Evolutionary conservation across 2,113 vertebrate species (phyloP).

Genomic region (Eonycteris spelaea): DNA sequence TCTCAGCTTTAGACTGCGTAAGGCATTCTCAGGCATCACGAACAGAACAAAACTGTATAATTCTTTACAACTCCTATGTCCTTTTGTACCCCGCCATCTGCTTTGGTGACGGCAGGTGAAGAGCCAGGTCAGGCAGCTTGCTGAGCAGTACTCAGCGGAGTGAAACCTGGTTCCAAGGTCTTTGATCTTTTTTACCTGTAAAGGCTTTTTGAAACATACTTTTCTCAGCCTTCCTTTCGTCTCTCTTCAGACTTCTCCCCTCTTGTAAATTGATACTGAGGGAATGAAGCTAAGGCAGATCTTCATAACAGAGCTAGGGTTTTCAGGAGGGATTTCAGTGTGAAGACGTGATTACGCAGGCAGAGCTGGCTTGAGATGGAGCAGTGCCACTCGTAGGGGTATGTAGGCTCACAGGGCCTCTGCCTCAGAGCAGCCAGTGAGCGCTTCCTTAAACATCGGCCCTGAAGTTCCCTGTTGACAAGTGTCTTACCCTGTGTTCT

Average conservation of each 20-base stretch:
- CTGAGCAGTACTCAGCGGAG: conserved; percentile 27
- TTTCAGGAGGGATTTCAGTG: conserved; percentile 35
- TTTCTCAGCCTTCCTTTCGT: conserved; percentile 49
- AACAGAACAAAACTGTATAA: conserved; percentile 40
- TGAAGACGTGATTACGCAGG: conserved; percentile 22
- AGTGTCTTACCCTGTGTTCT: neutral
- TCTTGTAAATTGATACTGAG: conserved; percentile 23
- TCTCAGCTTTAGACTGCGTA: conserved; percentile 17
- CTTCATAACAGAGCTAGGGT: conserved; percentile 19
- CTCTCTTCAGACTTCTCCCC: neutral
- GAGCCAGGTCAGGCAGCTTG: conserved; percentile 38
- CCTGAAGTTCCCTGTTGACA: neutral
- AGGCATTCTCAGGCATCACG: neutral
- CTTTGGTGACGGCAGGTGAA: conserved; percentile 31
- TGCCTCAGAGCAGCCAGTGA: neutral
- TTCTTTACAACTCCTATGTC: conserved; percentile 43
- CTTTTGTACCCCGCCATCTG: conserved; percentile 54
- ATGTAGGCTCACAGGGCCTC: neutral
- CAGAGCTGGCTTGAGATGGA: neutral
- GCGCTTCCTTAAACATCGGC: neutral
- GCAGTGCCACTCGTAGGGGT: neutral
- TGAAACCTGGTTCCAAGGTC: neutral
- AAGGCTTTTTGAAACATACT: conserved; percentile 51
- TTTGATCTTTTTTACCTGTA: conserved; percentile 52
- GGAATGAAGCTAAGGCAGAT: conserved; percentile 18